phyloP scores from a whole-genome alignment of 1,140 invertebrate genomes.

The Carposina sasakii region DNA sequence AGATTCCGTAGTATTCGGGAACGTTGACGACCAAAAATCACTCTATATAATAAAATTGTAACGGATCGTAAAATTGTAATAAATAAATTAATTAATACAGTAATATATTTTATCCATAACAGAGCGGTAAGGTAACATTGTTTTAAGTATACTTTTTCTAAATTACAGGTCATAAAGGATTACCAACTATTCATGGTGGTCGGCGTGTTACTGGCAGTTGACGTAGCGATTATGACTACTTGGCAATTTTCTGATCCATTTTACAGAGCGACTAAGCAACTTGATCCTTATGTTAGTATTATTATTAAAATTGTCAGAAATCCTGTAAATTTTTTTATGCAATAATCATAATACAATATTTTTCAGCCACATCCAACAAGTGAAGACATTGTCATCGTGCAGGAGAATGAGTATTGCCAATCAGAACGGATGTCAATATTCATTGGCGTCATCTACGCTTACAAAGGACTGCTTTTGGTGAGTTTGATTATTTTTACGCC shows the following conservation, averaged over 20 bases:
- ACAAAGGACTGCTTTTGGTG: constrained; percentile 98
- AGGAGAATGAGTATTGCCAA: constrained; percentile 97
- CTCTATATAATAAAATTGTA: too few species aligned
- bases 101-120: too few species aligned
- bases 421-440: constrained; percentile 96
- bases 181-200: constrained; percentile 98
- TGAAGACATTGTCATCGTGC: constrained; percentile 92
- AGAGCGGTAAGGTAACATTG: too few species aligned
- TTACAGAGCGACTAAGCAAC: constrained; percentile 90
- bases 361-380: constrained; percentile 86
- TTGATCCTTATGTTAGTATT: constrained; percentile 88
- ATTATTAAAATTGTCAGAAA: not conserved
- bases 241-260: constrained; percentile 99
- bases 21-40: too few species aligned
- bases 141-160: too few species aligned
- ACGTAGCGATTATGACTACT: constrained; percentile 95
- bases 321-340: not conserved
- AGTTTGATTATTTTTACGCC: constrained; percentile 29
- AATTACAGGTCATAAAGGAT: constrained; percentile 95
- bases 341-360: constrained; percentile 2
- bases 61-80: too few species aligned
- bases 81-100: too few species aligned
- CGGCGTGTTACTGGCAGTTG: constrained; percentile 90
- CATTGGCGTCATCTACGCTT: constrained; percentile 95
- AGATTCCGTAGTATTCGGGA: too few species aligned